Conservation (phyloP, 2,113 vertebrate genomes). For the human region GRCh38 chr12:119590501-119591000, state of each 20-base stretch:
- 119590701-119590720: neutral
- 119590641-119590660: neutral
- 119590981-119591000: neutral
- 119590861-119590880: too few relatives aligned
- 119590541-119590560: neutral
- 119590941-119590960: neutral
- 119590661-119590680: neutral
- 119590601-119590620: neutral
- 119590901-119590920: neutral
- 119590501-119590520: neutral
- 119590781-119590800: too few relatives aligned
- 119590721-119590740: neutral
- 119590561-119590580: neutral
- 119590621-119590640: neutral
- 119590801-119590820: too few relatives aligned
- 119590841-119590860: too few relatives aligned
- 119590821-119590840: too few relatives aligned
- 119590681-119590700: fast-evolving
- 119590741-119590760: too few relatives aligned
- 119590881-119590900: too few relatives aligned
- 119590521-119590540: neutral
- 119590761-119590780: too few relatives aligned
- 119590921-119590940: neutral
- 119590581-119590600: too few relatives aligned
- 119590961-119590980: neutral